Percentiles rank a stretch among this genome's conserved stretches.
phyloP scores from a whole-genome alignment of 53 echinoderm and acorn worm species.

The Glandiceps talaboti region DNA sequence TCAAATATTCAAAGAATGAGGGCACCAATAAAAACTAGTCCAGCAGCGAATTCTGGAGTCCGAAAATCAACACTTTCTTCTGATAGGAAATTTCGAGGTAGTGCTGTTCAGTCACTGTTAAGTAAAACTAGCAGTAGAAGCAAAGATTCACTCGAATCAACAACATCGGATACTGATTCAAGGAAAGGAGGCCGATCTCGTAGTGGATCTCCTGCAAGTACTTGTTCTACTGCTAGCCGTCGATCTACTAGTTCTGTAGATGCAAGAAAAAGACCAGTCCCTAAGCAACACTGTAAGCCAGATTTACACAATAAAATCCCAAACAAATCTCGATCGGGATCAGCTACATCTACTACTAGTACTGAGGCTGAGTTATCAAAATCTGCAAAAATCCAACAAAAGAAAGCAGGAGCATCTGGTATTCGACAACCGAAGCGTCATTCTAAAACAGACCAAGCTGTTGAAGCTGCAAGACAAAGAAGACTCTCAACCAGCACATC shows the following conservation, averaged over 20 bases:
- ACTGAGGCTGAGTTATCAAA: background rate
- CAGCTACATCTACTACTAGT: background rate
- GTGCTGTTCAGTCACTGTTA: background rate
- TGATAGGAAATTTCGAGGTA: background rate
- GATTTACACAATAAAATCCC: background rate
- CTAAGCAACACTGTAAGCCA: background rate
- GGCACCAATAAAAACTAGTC: background rate
- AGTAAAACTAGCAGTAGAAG: background rate
- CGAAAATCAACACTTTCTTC: background rate
- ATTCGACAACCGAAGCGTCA: background rate
- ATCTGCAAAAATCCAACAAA: background rate
- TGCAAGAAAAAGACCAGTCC: background rate
- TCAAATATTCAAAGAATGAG: background rate
- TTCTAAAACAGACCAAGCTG: background rate
- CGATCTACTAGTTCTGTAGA: background rate
- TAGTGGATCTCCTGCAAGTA: background rate
- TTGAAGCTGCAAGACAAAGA: background rate
- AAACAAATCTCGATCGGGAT: background rate
- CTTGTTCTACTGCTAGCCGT: background rate
- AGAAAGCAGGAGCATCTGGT: background rate
- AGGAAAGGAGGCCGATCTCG: background rate
- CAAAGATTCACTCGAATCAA: background rate
- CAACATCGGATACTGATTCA: background rate
- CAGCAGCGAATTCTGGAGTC: background rate
- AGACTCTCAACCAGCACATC: background rate